Conservation (phyloP, 2,888 invertebrate species). For the Campaea margaritaria region DNA sequence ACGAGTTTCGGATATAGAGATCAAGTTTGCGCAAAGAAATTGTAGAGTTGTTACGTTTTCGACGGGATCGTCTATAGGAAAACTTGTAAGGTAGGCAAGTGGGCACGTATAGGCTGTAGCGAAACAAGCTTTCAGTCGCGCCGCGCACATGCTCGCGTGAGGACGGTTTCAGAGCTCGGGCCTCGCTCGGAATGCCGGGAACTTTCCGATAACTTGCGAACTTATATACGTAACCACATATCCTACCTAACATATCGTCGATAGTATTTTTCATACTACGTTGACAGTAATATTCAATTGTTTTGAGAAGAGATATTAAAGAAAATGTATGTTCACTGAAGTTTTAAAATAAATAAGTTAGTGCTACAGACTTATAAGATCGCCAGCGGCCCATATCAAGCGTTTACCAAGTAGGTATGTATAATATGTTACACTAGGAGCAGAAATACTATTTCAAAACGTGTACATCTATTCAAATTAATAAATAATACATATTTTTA, state of each 20-base stretch:
- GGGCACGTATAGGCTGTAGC: constrained; percentile 71
- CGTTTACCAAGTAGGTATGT: constrained; percentile 23
- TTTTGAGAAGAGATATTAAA: not conserved
- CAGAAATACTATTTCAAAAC: no score
- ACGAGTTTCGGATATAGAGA: not conserved
- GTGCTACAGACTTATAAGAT: constrained; percentile 2
- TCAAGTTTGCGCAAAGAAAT: not conserved
- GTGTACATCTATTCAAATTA: no score
- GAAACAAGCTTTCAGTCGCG: constrained; percentile 75
- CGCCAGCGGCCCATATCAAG: constrained; percentile 8
- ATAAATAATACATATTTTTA: no score
- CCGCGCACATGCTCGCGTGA: constrained; percentile 75
- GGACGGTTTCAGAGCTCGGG: constrained; percentile 56
- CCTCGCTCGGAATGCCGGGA: constrained; percentile 67
- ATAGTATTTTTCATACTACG: not conserved
- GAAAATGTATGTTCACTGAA: constrained; percentile 4
- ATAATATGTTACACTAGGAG: not conserved
- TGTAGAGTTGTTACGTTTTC: constrained; percentile 45
- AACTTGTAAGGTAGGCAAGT: constrained; percentile 80
- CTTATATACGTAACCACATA: constrained; percentile 51
- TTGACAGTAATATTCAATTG: not conserved
- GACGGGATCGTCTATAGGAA: constrained; percentile 48
- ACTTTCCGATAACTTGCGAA: constrained; percentile 76
- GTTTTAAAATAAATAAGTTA: constrained; percentile 11
- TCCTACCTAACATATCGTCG: constrained; percentile 31